These are phyloP conservation scores for Vanacampus margaritifer DNA, from an alignment of 2,113 vertebrate genomes.

Conservation along the genomic window DNA sequence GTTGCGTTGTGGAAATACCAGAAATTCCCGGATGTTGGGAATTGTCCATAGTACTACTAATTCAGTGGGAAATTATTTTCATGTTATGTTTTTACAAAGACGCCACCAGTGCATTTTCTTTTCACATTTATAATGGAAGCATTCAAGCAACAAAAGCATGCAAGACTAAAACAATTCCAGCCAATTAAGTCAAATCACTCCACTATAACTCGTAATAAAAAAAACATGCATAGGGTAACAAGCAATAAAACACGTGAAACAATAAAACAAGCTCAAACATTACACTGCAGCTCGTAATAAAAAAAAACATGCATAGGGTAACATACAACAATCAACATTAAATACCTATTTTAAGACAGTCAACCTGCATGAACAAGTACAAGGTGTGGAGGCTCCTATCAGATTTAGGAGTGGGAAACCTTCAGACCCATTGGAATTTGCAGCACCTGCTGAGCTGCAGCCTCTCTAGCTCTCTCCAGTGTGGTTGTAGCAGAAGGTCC, in stretches of 20 bases:
- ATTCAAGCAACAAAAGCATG: neutral
- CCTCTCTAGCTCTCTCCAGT: neutral
- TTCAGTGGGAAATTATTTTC: neutral
- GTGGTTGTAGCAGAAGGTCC: neutral
- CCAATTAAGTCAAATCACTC: neutral
- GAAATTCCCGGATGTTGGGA: no score
- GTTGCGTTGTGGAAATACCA: no score
- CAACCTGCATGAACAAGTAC: neutral
- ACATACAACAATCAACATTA: neutral
- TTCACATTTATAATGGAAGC: neutral
- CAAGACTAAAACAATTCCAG: neutral
- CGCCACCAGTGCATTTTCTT: neutral
- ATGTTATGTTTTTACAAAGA: neutral
- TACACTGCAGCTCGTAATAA: no score
- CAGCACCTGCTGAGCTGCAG: neutral
- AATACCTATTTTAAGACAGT: neutral
- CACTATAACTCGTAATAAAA: neutral
- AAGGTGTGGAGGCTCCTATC: neutral
- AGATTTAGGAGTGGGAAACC: neutral
- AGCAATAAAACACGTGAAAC: neutral
- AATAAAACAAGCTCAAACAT: no score
- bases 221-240: neutral
- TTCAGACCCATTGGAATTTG: neutral
- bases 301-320: neutral
- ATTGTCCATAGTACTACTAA: neutral